phyloP scores from a whole-genome alignment of 2,113 vertebrate species.

The Coryphaenoides rupestris region DNA sequence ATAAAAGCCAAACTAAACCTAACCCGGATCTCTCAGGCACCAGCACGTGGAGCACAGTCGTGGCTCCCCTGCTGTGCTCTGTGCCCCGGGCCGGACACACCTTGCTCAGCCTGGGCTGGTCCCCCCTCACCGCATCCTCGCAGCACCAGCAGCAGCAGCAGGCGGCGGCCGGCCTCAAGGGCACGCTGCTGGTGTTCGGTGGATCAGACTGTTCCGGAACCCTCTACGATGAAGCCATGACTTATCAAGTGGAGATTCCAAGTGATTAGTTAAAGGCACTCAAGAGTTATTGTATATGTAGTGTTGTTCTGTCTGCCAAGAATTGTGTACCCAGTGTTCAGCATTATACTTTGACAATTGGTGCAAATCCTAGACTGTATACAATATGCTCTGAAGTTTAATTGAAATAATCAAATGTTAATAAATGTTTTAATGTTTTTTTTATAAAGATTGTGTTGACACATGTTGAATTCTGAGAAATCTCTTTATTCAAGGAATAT shows the following conservation, averaged over 20 bases:
- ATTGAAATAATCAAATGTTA: background rate
- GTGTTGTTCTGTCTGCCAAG: too few species aligned
- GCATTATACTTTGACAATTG: too few species aligned
- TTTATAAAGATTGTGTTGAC: background rate
- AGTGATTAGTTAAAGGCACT: slow-evolving; percentile 20
- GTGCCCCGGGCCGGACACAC: slow-evolving; percentile 82
- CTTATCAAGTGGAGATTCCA: slow-evolving; percentile 60
- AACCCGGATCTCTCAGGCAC: slow-evolving; percentile 66
- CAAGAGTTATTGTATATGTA: background rate
- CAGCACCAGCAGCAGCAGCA: slow-evolving; percentile 40
- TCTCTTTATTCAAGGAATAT: slow-evolving; percentile 45
- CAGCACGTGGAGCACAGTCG: slow-evolving; percentile 75
- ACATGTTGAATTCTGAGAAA: slow-evolving; percentile 5
- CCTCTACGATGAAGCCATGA: slow-evolving; percentile 77
- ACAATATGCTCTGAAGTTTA: too few species aligned
- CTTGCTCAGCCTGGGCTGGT: slow-evolving; percentile 64
- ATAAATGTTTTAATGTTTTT: too few species aligned
- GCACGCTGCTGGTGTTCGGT: slow-evolving; percentile 77
- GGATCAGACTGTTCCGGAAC: slow-evolving; percentile 78
- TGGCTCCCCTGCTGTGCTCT: slow-evolving; percentile 63
- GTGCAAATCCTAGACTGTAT: too few species aligned
- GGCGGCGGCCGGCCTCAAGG: slow-evolving; percentile 24
- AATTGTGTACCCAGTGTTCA: too few species aligned
- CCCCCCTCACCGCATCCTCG: slow-evolving; percentile 21
- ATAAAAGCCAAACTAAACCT: background rate